Evolutionary conservation across 2,888 invertebrate genomes (phyloP), one percentile per base, ranked within the genome.

Genomic region (Lepidocyrtinus sp.): DNA sequence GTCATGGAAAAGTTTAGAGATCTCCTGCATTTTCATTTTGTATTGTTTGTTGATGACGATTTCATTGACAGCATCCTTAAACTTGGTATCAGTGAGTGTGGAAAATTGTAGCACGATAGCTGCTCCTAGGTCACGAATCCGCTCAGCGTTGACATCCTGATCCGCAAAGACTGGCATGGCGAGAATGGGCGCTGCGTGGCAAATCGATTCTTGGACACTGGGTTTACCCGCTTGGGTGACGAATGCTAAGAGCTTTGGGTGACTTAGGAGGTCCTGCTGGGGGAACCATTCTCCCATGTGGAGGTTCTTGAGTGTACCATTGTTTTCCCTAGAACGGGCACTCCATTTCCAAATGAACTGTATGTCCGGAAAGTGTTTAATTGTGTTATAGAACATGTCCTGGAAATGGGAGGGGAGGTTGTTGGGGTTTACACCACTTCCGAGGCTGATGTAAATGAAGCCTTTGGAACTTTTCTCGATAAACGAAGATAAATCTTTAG

Each of bases 301-400:
- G 1, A 77, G 72, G 46, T 87, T 87, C 50, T 76, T 70, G 0
- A 85, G 84, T 12, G 73, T 21, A 5, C 36, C 7, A 36, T 36
- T 36, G 25, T 82, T 75, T 1, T 24, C 46, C 71, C 79, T 79
- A 17, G 46, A 64, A 7, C 82, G 81, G 19, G 72, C 83, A 68
- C 70, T 78, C 83, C 82, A 83, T 76, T 82, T 84, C 86, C 85
- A 86, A 21, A 87, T 50, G 25, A 87, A 85, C 22, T 81, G 77
- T 7, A 83, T 64, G 2, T 78, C 25, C 0, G 83, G 73, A 22
- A 81, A 78, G 2, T 36, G 27, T 21, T 55, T 68, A 62, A 83
- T 81, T 50, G 72, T 65, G 12, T 75, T 45, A 21, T 81, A 75
- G 22, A 83, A 83, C 17, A 75, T 78, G 17, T 70, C 62, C 25